Percentiles rank a stretch among this genome's conserved stretches.
phyloP scores from a whole-genome alignment of 2,888 invertebrate species.

The Nomada lathburiana region DNA sequence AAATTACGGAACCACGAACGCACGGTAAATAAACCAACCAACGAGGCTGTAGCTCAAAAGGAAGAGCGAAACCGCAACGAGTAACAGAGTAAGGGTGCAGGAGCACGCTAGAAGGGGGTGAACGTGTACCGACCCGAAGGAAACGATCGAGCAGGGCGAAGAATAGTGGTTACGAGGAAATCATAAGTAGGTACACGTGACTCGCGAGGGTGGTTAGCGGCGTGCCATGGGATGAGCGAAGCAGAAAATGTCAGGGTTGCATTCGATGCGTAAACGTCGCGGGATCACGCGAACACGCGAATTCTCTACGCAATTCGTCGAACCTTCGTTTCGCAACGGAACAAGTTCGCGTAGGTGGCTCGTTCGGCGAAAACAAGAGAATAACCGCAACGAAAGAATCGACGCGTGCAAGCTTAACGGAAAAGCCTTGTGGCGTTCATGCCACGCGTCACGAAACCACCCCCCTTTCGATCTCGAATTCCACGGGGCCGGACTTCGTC shows the following conservation, averaged over 20 bases:
- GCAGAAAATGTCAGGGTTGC: constrained; percentile 75
- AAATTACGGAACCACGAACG: too few relatives aligned
- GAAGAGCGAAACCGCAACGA: neutral
- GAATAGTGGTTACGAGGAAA: constrained; percentile 64
- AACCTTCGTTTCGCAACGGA: constrained; percentile 42
- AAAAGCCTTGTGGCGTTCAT: constrained; percentile 1
- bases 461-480: constrained; percentile 52
- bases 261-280: constrained; percentile 66
- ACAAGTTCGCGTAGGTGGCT: constrained; percentile 26
- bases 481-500: constrained; percentile 42
- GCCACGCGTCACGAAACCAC: constrained; percentile 58
- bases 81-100: neutral
- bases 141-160: constrained; percentile 1
- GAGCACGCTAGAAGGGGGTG: constrained; percentile 11
- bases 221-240: constrained; percentile 67
- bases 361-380: constrained; percentile 34
- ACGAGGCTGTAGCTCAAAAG: constrained; percentile 1
- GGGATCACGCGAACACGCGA: constrained; percentile 69
- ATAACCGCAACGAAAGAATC: neutral
- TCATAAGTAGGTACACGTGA: constrained; percentile 59
- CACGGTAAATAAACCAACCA: too few relatives aligned
- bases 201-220: constrained; percentile 29
- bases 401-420: neutral
- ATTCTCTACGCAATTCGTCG: constrained; percentile 67
- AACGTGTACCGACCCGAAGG: neutral